Evolutionary conservation across 2,797 vertebrate species (phyloP).

Genomic region (Columba guinea): DNA sequence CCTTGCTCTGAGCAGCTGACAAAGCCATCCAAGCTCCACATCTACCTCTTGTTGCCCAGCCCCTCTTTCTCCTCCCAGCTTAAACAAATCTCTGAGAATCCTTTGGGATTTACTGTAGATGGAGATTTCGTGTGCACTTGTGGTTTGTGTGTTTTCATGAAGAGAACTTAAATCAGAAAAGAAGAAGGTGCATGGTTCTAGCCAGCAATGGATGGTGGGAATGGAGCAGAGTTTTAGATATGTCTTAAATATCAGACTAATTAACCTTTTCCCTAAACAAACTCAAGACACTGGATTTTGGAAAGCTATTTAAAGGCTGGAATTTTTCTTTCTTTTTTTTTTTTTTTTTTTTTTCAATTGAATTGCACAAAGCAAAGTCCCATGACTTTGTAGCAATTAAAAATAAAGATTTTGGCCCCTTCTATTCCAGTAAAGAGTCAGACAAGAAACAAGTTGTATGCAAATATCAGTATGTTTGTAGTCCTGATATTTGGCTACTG

Average conservation of each 20-base stretch:
- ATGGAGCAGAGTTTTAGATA: not conserved
- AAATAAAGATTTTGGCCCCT: not conserved
- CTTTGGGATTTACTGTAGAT: not conserved
- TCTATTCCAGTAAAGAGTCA: not conserved
- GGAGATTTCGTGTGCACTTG: not conserved
- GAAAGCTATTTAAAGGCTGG: not conserved
- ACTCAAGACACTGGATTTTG: not conserved
- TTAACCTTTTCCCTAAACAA: not conserved
- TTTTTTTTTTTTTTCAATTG: not conserved
- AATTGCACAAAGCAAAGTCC: not conserved
- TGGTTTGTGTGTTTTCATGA: not conserved
- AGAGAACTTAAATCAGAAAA: not conserved
- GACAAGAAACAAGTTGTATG: not conserved
- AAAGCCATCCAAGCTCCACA: not conserved
- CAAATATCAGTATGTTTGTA: not conserved
- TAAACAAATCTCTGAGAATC: not conserved
- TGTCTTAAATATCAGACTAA: not conserved
- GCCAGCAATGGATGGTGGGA: not conserved
- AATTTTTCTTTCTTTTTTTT: not conserved
- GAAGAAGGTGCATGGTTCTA: not conserved
- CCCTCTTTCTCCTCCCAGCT: not conserved
- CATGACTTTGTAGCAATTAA: not conserved
- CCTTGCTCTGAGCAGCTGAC: not conserved
- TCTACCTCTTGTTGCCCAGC: not conserved
- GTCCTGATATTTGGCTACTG: not conserved